Evolutionary conservation across 23 tunicate species (phyloP).

Genomic region (Corella eumyota): DNA sequence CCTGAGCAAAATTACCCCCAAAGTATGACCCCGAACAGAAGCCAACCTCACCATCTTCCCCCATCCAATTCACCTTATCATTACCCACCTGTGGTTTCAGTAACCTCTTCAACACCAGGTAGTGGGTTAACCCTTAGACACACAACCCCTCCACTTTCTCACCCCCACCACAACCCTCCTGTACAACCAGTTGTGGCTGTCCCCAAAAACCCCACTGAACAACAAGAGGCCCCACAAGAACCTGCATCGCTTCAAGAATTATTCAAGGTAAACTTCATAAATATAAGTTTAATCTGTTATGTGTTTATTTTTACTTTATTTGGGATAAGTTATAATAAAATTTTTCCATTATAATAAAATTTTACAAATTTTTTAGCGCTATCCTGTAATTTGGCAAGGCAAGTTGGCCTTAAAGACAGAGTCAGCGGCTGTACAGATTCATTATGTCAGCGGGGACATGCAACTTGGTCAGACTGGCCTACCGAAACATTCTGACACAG

Average conservation of each 20-base stretch:
- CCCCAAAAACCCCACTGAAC: too few relatives aligned
- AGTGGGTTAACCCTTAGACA: too few relatives aligned
- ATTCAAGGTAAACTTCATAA: slow-evolving; percentile 6
- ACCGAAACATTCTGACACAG: slow-evolving; percentile 29
- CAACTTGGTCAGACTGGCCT: slow-evolving; percentile 35
- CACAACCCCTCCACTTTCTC: too few relatives aligned
- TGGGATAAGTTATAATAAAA: too few relatives aligned
- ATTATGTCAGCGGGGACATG: slow-evolving; percentile 65
- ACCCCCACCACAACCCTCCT: too few relatives aligned
- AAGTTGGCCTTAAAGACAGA: slow-evolving; percentile 59
- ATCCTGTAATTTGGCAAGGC: slow-evolving; percentile 97
- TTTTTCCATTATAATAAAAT: not conserved
- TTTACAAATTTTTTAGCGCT: slow-evolving; percentile 46
- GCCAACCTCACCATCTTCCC: slow-evolving; percentile 3
- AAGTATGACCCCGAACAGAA: not conserved
- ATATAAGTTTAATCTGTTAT: too few relatives aligned
- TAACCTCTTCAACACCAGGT: too few relatives aligned
- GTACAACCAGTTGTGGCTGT: too few relatives aligned
- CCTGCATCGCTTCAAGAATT: slow-evolving; percentile 5
- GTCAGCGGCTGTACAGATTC: slow-evolving; percentile 80
- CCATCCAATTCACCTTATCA: too few relatives aligned
- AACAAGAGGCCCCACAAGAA: not conserved
- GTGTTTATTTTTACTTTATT: too few relatives aligned
- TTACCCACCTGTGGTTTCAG: too few relatives aligned
- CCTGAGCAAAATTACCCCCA: slow-evolving; percentile 2